Base-by-base conservation (phyloP, 2,113 vertebrate species). In the Erinaceus europaeus region DNA sequence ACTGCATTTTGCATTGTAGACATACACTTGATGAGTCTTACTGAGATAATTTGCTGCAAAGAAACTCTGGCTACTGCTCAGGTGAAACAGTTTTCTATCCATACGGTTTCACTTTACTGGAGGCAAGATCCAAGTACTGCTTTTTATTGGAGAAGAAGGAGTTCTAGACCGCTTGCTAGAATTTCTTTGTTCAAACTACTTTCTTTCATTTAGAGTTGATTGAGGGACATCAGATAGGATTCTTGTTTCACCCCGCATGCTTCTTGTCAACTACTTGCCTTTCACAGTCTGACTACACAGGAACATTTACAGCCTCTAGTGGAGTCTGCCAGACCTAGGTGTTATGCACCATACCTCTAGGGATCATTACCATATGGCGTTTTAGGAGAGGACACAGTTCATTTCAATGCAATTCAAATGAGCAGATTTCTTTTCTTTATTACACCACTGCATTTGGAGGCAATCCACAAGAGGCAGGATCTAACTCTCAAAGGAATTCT, bases 331-430 rank as follows among this genome's bases (percentile, higher is more conserved):
- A 97, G 97, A 96, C 94, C 90, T 97, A 97, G 97, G 97, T 97
- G 96, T 97, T 97, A 91, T 94, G 94, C 92, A 14, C 96, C 93
- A 82, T 0, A n/a, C 95, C 96, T 97, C 96, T 76, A 92, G 97
- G 96, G 97, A 97, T 94, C 95, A 83, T 74, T 93, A 93, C 96
- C 97, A 97, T 96, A 97, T 97, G 97, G 96, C 95, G 96, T 97
- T 97, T 97, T 97, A 97, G 96, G 94, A 96, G 96, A 97, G 95
- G 97, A 98, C 97, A 97, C 97, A 97, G 97, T 97, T 97, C 97
- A 97, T 97, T 97, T 97, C 97, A 97, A 96, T 97, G 97, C 96
- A 96, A 97, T 95, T 96, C 90, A 71, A 97, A 96, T 86, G 94
- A 96, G 96, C 96, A 96, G 96, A 95, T 97, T 97, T 97, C 96